These are phyloP conservation scores for Triplophysa dalaica DNA, from an alignment of 2,113 vertebrate genomes.

Conservation along the genomic window DNA sequence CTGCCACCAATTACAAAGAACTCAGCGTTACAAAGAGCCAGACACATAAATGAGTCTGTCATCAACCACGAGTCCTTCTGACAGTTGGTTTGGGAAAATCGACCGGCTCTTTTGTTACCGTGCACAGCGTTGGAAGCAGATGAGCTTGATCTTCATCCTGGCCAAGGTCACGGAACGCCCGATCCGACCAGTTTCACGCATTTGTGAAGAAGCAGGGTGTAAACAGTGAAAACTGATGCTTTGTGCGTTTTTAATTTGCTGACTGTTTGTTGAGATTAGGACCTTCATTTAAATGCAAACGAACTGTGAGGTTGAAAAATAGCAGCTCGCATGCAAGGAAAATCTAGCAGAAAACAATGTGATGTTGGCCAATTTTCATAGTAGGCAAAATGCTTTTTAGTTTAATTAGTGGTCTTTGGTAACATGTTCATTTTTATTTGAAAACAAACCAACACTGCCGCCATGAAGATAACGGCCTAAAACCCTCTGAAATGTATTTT, in stretches of 20 bases:
- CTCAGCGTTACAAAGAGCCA: not conserved
- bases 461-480: not conserved
- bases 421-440: not conserved
- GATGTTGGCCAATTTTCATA: constrained; percentile 21
- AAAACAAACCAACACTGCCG: not conserved
- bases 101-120: too few species aligned
- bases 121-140: not conserved
- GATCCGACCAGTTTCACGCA: not conserved
- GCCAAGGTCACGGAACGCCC: not conserved
- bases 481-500: too few species aligned
- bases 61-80: not conserved
- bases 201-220: not conserved
- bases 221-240: not conserved
- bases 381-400: not conserved
- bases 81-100: not conserved
- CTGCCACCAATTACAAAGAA: not conserved
- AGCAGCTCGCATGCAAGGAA: constrained; percentile 24
- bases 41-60: not conserved
- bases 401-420: too few species aligned
- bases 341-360: constrained; percentile 11
- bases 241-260: constrained; percentile 26
- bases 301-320: constrained; percentile 15
- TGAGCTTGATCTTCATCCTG: not conserved
- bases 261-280: constrained; percentile 24
- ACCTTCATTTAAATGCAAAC: constrained; percentile 22